Conservation (phyloP, 1,140 invertebrate species). For the Heterodera schachtii region DNA sequence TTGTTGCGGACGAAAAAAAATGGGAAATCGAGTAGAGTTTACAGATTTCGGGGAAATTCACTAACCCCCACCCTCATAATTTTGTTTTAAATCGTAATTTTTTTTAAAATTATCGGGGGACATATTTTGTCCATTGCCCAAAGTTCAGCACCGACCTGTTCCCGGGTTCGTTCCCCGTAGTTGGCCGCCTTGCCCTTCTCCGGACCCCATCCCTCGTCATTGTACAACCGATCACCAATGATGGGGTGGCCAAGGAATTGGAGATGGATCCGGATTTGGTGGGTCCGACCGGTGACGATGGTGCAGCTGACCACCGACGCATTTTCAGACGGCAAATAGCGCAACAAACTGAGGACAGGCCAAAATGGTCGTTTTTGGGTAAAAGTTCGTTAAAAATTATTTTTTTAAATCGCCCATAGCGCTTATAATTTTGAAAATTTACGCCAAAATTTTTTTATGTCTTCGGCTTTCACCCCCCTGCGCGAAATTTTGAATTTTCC, state of each 20-base stretch:
- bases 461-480: too few species aligned
- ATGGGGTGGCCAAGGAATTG: conserved; percentile 96
- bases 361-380: too few species aligned
- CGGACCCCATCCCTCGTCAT: conserved; percentile 85
- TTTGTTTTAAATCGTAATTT: too few species aligned
- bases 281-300: conserved; percentile 90
- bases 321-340: conserved; percentile 68
- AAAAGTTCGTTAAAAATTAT: too few species aligned
- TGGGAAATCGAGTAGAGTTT: too few species aligned
- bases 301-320: conserved; percentile 89
- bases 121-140: too few species aligned
- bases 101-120: too few species aligned
- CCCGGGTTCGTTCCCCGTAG: conserved; percentile 81
- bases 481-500: too few species aligned
- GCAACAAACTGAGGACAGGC: neutral
- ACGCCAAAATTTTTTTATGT: neutral
- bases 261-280: conserved; percentile 97
- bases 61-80: too few species aligned
- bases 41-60: too few species aligned
- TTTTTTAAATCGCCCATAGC: too few species aligned
- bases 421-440: neutral
- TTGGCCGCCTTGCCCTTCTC: conserved; percentile 87
- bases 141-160: conserved; percentile 71
- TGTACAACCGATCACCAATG: conserved; percentile 93
- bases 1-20: neutral